Evolutionary conservation across 2,113 vertebrate genomes (phyloP), one percentile per base, ranked within the genome.

Genomic region (Cavia porcellus): DNA sequence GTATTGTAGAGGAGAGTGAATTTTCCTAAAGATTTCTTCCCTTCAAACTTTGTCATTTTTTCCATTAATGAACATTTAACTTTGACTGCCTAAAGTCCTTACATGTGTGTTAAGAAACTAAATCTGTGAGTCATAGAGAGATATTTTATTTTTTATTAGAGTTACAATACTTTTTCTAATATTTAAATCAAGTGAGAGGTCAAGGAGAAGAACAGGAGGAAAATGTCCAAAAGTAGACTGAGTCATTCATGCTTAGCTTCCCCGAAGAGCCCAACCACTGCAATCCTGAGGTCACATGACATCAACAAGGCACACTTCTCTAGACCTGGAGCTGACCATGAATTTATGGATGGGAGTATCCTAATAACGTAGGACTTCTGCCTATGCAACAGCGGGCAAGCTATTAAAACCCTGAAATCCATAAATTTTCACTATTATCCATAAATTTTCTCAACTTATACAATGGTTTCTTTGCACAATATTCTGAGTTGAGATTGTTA

Each of bases 301-400:
- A 50, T 28, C 14, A 57, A 55, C 13, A 79, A 13, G 1, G 0
- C 7, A 62, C 14, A 32, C 47, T 13, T 7, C 7, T 5, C 6
- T 32, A 35, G 8, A 66, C 14, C 42, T 38, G 12, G 79, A 59
- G 4, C 24, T 15, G 2, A 5, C 1, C 28, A 4, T 2, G 3
- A 15, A 2, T n/a, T 3, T 59, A 64, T 50, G 47, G 1, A n/a
- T n/a, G 32, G 42, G 22, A 15, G 0, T 12, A 11, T 13, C 25
- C 28, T 8, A 17, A 55, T 7, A 3, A 55, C 0, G 0, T 4
- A 59, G 68, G 11, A 35, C 13, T 79, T 93, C 24, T 57, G 32
- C 24, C 57, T 20, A 70, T 42, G 8, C 32, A 25, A 62, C 1
- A 62, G 11, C 25, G 5, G 17, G 7, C 50, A 82, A 35, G 15